Evolutionary conservation across 2,113 vertebrate species (phyloP).

Genomic region (Pseudonaja textilis): DNA sequence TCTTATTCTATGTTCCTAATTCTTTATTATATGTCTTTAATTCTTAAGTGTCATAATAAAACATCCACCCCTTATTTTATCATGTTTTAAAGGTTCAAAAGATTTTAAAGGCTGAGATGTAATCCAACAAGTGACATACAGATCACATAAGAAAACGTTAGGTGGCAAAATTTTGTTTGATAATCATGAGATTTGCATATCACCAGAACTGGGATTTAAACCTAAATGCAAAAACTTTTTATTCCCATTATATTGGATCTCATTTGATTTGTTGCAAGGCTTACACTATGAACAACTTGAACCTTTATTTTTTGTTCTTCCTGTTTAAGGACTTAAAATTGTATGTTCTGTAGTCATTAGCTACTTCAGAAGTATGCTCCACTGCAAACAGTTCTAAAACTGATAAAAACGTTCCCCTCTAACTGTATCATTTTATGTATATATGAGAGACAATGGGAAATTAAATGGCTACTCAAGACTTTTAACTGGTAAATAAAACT

Average conservation of each 20-base stretch:
- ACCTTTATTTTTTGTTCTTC: not conserved
- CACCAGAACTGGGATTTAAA: not conserved
- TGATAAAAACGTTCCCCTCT: not conserved
- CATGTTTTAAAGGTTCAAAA: not conserved
- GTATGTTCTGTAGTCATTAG: not conserved
- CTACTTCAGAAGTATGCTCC: not conserved
- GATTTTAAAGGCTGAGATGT: not conserved
- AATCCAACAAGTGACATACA: not conserved
- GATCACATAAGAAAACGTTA: not conserved
- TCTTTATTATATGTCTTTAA: not conserved
- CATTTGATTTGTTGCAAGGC: not conserved
- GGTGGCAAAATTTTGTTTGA: not conserved
- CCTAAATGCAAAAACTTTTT: not conserved
- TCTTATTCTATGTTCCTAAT: not conserved
- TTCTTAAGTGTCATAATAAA: not conserved
- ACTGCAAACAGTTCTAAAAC: not conserved
- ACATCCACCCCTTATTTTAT: not conserved
- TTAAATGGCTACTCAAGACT: not conserved
- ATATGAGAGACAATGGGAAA: not conserved
- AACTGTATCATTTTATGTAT: not conserved
- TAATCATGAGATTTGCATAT: not conserved
- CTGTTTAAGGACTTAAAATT: not conserved
- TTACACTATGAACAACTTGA: not conserved
- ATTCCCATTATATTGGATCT: not conserved
- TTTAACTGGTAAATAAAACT: not conserved